Base-by-base conservation (phyloP, 2,888 invertebrate genomes). In the Calliopum simillimum region DNA sequence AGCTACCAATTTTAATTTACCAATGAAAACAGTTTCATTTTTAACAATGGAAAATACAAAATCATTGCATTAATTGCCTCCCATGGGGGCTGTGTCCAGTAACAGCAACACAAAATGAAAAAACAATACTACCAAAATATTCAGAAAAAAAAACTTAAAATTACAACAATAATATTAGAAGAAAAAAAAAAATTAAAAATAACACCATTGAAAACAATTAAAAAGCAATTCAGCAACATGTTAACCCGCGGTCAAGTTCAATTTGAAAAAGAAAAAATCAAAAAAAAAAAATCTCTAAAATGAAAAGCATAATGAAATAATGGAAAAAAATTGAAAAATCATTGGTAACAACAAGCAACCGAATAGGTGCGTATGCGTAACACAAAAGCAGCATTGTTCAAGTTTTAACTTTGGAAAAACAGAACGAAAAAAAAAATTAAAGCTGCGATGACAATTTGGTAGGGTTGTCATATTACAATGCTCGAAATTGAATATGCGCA, bases 221-320 rank as follows among this genome's bases (percentile, higher is more conserved):
- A 70, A 70, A 67, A 49, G 16, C 55, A 58, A 64, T 71, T 68
- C 43, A 53, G 56, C n/a, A 51, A 47, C 44, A 16, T 47, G 46
- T 43, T 43, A 68, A 68, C 67, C 55, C 33, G 51, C 68, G 71
- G 71, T 71, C 71, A 71, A 71, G 71, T 71, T 71, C 71, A 71
- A 63, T 59, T 25, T 51, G 25, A 68, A 53, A 21, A 43, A 53
- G 66, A 66, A 25, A 59, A 23, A 41, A 25, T 25, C 14, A 46
- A 49, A 33, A 41, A 13, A 6, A 64, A 41, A 47, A 21, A 47
- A n/a, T 46, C 6, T n/a, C n/a, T 16, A 44, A 44, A 46, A 12
- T 43, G 33, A 23, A 41, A 59, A 59, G 21, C 43, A 5, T n/a
- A 41, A 59, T 2, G 41, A 43, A 11, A 41, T 41, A n/a, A 59